phyloP scores from a whole-genome alignment of 2,888 invertebrate species.

The Athalia circularis region DNA sequence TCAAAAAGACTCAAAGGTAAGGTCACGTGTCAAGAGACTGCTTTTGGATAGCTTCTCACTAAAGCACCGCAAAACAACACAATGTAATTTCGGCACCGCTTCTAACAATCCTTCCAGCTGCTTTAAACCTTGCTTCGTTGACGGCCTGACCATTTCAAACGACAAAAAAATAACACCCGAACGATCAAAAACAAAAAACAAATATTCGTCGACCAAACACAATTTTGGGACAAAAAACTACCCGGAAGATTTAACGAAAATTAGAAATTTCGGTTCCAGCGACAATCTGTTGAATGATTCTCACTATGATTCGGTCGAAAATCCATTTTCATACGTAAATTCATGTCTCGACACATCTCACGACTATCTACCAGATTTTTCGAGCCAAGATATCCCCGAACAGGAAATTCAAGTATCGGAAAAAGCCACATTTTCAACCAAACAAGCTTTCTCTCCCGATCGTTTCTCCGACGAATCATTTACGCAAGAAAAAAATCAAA shows the following conservation, averaged over 20 bases:
- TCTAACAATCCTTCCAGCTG: conserved; percentile 49
- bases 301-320: conserved; percentile 10
- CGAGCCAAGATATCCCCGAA: conserved; percentile 2
- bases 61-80: conserved; percentile 48
- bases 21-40: conserved; percentile 69
- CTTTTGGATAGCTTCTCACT: conserved; percentile 64
- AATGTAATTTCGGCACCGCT: conserved; percentile 42
- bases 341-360: conserved; percentile 37
- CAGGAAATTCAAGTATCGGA: neutral
- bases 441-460: neutral
- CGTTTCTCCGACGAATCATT: conserved; percentile 47
- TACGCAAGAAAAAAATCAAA: conserved; percentile 61
- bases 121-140: conserved; percentile 50
- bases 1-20: conserved; percentile 67
- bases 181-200: conserved; percentile 12
- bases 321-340: conserved; percentile 36
- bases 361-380: conserved; percentile 17
- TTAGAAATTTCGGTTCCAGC: conserved; percentile 11
- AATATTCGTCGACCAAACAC: neutral
- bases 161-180: conserved; percentile 46
- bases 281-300: conserved; percentile 39
- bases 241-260: neutral
- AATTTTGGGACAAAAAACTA: conserved; percentile 11
- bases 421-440: conserved; percentile 28
- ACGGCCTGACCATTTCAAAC: conserved; percentile 61